Percentiles rank a stretch among this genome's conserved stretches.
Evolutionary conservation across 2,113 vertebrate species (phyloP).

Genomic region (Opisthocomus hoazin): DNA sequence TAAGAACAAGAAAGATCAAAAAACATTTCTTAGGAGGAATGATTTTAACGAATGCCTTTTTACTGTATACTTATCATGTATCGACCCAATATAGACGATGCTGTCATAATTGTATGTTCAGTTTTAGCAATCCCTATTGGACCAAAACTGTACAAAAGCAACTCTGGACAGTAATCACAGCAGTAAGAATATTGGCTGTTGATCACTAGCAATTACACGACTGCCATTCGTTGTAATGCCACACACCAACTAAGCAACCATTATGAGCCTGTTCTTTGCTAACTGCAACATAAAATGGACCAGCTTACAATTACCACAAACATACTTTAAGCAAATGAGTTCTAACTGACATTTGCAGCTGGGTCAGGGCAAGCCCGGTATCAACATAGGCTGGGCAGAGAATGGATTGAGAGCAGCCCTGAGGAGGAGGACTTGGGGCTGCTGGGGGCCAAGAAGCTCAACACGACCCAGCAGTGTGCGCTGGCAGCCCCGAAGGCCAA

Average conservation of each 20-base stretch:
- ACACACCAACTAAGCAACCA: background rate
- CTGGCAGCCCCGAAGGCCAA: too few species aligned
- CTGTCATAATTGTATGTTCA: rapidly evolving
- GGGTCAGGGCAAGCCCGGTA: too few species aligned
- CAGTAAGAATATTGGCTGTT: background rate
- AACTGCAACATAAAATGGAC: background rate
- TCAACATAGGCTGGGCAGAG: too few species aligned
- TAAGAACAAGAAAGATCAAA: background rate
- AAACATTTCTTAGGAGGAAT: background rate
- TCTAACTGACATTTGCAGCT: background rate
- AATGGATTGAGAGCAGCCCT: too few species aligned
- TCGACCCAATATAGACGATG: rapidly evolving
- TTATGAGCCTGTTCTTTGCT: rapidly evolving
- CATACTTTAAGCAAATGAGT: rapidly evolving
- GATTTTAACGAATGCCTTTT: background rate
- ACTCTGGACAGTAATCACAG: background rate
- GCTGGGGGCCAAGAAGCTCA: too few species aligned
- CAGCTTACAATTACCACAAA: too few species aligned
- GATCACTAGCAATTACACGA: background rate
- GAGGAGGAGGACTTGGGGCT: too few species aligned
- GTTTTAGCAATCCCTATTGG: background rate
- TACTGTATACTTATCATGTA: rapidly evolving
- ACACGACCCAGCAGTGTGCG: too few species aligned
- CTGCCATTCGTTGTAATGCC: background rate
- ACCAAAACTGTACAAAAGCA: background rate